Evolutionary conservation across 2,888 invertebrate species (phyloP).

Genomic region (Pemphredon lugubris): DNA sequence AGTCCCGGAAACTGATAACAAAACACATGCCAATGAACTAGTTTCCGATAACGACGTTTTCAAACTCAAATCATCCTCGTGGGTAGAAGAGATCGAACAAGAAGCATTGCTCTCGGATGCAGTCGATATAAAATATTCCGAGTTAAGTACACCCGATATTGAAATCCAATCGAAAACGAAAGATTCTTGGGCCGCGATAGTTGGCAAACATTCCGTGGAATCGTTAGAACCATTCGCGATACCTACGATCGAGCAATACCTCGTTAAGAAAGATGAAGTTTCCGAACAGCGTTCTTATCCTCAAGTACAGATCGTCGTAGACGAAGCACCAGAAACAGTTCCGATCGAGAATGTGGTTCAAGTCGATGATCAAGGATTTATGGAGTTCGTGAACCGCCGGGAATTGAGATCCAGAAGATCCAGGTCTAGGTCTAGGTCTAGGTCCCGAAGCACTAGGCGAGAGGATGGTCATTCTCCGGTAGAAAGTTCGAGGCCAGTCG

Average conservation of each 20-base stretch:
- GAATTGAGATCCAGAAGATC: conserved; percentile 75
- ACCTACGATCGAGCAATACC: conserved; percentile 7
- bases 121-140: not conserved
- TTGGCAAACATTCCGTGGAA: conserved; percentile 65
- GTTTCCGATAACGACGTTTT: not conserved
- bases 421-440: conserved; percentile 80
- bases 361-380: conserved; percentile 46
- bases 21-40: not conserved
- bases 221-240: conserved; percentile 21
- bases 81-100: conserved; percentile 55
- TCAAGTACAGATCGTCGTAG: conserved; percentile 72
- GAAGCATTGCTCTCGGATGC: conserved; percentile 15
- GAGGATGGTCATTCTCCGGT: conserved; percentile 23
- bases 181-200: conserved; percentile 71
- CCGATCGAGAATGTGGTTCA: conserved; percentile 73
- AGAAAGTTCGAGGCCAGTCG: too few species aligned
- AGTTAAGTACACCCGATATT: not conserved
- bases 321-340: conserved; percentile 70
- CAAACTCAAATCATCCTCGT: conserved; percentile 45
- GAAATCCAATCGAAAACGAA: conserved; percentile 28
- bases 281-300: conserved; percentile 40
- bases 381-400: conserved; percentile 68
- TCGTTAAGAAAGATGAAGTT: conserved; percentile 7
- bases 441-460: conserved; percentile 70
- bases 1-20: not conserved